phyloP scores from a whole-genome alignment of 2,113 vertebrate genomes.

The Cyprinus carpio region DNA sequence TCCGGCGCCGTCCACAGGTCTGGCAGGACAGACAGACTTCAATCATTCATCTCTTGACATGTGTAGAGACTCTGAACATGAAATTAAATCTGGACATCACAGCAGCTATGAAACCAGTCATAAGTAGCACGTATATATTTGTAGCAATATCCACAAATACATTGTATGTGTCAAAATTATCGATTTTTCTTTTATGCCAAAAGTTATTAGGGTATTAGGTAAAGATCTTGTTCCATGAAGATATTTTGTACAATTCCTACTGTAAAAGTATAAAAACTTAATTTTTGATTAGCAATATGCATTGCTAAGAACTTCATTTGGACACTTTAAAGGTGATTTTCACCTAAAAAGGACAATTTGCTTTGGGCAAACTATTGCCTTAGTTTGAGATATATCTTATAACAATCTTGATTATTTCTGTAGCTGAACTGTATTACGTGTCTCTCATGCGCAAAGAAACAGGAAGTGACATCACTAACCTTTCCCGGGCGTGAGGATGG shows the following conservation, averaged over 20 bases:
- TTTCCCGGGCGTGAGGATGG: slow-evolving; percentile 83
- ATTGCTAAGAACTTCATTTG: too few relatives aligned
- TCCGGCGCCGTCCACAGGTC: slow-evolving; percentile 95
- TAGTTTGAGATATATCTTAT: background rate
- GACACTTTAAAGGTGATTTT: too few relatives aligned
- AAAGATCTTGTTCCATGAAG: too few relatives aligned
- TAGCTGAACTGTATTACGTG: background rate
- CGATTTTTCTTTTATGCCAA: too few relatives aligned
- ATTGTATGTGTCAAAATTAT: too few relatives aligned
- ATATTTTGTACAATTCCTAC: too few relatives aligned
- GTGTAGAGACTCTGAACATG: background rate
- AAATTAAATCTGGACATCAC: background rate
- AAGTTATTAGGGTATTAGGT: too few relatives aligned
- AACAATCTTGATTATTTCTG: background rate
- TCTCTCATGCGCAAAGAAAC: background rate
- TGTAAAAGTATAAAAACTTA: too few relatives aligned
- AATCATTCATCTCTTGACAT: background rate
- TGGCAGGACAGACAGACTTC: slow-evolving; percentile 56
- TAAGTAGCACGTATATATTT: too few relatives aligned
- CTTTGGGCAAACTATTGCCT: background rate
- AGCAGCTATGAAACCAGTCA: background rate
- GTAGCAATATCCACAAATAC: too few relatives aligned
- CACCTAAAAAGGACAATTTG: background rate
- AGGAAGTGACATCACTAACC: slow-evolving; percentile 67
- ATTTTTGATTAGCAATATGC: too few relatives aligned